Percentiles rank a stretch among this genome's conserved stretches.
phyloP scores from a whole-genome alignment of 2,113 vertebrate species.

The Anolis carolinensis region DNA sequence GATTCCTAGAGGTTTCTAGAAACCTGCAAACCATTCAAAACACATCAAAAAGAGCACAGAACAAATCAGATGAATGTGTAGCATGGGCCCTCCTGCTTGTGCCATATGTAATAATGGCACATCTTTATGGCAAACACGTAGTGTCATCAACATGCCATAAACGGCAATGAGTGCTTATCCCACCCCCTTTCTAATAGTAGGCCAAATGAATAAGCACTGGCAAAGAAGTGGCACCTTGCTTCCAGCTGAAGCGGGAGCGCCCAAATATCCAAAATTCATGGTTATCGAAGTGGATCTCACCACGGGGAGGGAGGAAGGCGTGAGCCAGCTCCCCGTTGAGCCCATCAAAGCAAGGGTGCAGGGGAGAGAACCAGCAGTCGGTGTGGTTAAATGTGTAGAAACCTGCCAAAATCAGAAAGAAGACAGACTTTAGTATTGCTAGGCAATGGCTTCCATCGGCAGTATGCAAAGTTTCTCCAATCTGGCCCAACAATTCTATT shows the following conservation, averaged over 20 bases:
- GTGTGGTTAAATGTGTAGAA: constrained; percentile 86
- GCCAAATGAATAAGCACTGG: not conserved
- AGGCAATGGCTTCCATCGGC: not conserved
- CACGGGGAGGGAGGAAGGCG: constrained; percentile 82
- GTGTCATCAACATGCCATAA: not conserved
- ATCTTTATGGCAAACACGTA: not conserved
- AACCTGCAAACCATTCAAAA: not conserved
- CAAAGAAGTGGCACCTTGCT: constrained; percentile 71
- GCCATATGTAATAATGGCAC: not conserved
- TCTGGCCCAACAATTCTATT: no score
- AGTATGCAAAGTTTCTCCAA: not conserved
- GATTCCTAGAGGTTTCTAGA: not conserved
- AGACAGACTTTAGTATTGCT: no score
- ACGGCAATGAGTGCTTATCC: not conserved
- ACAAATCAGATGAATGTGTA: not conserved
- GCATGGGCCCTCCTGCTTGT: not conserved
- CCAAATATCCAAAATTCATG: constrained; percentile 87
- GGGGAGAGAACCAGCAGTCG: constrained; percentile 80
- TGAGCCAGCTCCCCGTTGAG: constrained; percentile 84
- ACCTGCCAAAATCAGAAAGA: constrained; percentile 60
- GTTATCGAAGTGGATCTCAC: constrained; percentile 87
- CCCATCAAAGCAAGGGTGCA: constrained; percentile 86
- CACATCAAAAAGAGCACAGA: no score
- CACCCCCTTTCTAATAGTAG: not conserved
- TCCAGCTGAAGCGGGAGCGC: constrained; percentile 85